Base-by-base conservation (phyloP, 2,797 vertebrate genomes). In the Typhlichthys subterraneus region DNA sequence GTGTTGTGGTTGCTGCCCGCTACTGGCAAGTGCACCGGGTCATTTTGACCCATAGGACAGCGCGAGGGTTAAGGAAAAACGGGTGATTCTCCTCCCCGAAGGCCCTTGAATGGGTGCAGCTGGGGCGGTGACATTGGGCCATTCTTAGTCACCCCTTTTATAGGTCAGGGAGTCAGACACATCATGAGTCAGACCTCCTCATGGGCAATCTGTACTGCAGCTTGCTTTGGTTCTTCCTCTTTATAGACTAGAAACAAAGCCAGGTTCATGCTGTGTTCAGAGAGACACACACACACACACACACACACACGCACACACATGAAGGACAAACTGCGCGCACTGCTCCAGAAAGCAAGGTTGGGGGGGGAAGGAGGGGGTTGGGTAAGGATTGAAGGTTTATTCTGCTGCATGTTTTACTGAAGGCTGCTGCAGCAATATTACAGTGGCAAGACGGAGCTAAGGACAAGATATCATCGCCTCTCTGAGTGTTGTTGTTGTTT, bases 301-400 rank as follows among this genome's bases (percentile, higher is more conserved):
- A 6, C 19, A 31, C 53, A 38, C 53, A 57, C 19, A 53, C 38
- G 14, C 12, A 63, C 14, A 48, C 65, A 62, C 7, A 23, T 56
- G 73, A 76, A 77, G 70, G 75, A 73, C 51, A 55, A 53, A 49
- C 46, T 60, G 33, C 59, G 57, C 80, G 63, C 54, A 29, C 54
- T 68, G 65, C 31, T 46, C 6, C 38, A 54, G 52, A 68, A 48
- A 70, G 49, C 45, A 19, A 48, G 64, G 69, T 80, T 61, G 76
- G 52, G 53, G 55, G 49, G 73, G 54, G 14, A 50, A 61, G 62
- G 69, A 61, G 45, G 2, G 29, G 45, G 45, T 45, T 31, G 19
- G n/a, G n/a, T 29, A 6, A 56, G 63, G 31, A 23, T 12, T 42
- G 15, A 66, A 72, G 75, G 67, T 69, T 69, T 67, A 65, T 67